Conservation (phyloP, 1,140 invertebrate species). For the Zaprionus gabonicus region DNA sequence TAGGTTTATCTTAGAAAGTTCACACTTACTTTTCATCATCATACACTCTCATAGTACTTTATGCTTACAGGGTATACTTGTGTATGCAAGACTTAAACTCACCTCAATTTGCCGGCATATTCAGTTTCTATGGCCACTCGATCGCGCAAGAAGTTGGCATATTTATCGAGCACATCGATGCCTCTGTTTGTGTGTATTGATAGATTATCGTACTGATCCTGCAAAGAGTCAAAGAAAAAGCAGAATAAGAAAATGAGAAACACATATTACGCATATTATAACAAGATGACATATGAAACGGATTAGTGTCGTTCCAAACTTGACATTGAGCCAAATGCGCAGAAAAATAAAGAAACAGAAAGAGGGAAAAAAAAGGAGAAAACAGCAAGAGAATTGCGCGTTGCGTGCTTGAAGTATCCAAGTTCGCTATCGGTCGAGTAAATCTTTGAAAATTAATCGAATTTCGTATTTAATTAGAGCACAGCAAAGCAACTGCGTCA, state of each 20-base stretch:
- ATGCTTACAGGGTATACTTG: background rate
- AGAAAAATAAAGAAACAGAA: background rate
- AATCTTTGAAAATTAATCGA: constrained; percentile 48
- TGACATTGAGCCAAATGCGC: constrained; percentile 39
- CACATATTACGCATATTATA: background rate
- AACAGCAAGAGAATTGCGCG: constrained; percentile 30
- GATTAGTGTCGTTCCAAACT: constrained; percentile 40
- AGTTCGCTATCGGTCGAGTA: constrained; percentile 8
- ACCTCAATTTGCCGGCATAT: constrained; percentile 98
- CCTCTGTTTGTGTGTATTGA: constrained; percentile 97
- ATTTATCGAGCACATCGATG: constrained; percentile 98
- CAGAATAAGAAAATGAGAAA: background rate
- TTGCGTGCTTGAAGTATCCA: constrained; percentile 23
- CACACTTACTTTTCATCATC: too few species aligned
- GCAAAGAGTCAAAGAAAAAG: constrained; percentile 82
- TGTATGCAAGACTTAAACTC: constrained; percentile 63
- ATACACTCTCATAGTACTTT: background rate
- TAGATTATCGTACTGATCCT: constrained; percentile 99
- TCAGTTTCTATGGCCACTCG: constrained; percentile 97
- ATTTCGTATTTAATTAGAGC: constrained; percentile 45
- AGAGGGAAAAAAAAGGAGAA: constrained; percentile 14
- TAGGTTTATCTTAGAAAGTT: too few species aligned
- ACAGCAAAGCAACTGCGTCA: constrained; percentile 26
- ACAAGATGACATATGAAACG: constrained; percentile 54
- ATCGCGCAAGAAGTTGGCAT: constrained; percentile 97